phyloP scores from a whole-genome alignment of 2,113 vertebrate species.

The Bombycilla garrulus region DNA sequence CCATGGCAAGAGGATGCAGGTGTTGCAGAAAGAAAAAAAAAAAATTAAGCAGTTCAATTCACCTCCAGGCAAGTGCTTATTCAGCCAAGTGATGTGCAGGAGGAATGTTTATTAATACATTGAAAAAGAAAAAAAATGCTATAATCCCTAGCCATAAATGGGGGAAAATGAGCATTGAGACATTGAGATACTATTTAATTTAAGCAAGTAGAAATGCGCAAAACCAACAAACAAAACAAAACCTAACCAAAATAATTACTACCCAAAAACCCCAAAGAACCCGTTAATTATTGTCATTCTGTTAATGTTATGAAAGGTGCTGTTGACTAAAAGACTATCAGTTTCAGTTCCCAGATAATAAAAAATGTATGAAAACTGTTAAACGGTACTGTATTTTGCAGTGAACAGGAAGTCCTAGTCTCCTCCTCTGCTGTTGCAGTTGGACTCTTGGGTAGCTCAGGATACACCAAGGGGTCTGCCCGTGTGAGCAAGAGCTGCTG shows the following conservation, averaged over 20 bases:
- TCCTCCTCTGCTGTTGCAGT: not conserved
- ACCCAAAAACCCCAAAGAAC: not conserved
- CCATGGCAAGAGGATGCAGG: not conserved
- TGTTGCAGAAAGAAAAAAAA: not conserved
- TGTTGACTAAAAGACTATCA: not conserved
- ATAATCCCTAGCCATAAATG: not conserved
- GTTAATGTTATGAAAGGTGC: not conserved
- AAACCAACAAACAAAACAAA: not conserved
- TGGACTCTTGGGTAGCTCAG: not conserved
- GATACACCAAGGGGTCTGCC: not conserved
- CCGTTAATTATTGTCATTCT: not conserved
- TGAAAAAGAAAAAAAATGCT: not conserved
- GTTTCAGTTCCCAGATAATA: not conserved
- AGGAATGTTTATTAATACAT: not conserved
- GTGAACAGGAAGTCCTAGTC: not conserved
- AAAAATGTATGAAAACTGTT: not conserved
- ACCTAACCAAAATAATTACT: not conserved
- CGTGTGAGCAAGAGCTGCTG: accelerated
- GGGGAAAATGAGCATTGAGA: not conserved
- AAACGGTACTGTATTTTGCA: not conserved
- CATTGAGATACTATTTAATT: not conserved
- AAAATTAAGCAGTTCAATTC: not conserved
- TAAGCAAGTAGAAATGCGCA: not conserved
- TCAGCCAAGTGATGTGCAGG: not conserved
- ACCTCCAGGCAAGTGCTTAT: not conserved